Conservation (phyloP, 2,113 vertebrate genomes). For the Hystrix cristata region DNA sequence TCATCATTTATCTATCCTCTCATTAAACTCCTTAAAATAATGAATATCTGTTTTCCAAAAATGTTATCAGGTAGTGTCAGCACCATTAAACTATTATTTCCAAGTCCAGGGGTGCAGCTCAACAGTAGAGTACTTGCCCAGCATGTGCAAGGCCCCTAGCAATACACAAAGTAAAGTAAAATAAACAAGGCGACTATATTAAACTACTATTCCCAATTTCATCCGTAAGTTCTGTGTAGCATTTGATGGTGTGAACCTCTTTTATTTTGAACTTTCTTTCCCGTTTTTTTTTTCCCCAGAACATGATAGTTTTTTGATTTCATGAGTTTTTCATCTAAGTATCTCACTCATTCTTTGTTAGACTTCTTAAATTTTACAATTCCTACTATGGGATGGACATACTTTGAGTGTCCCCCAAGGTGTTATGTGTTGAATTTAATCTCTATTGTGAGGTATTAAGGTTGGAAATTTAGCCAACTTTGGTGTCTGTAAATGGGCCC, state of each 20-base stretch:
- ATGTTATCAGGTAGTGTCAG: background rate
- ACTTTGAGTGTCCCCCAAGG: background rate
- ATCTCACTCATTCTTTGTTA: background rate
- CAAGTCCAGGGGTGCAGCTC: background rate
- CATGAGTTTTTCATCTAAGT: background rate
- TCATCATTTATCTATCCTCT: background rate
- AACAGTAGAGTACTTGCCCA: background rate
- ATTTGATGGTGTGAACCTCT: background rate
- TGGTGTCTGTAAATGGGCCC: background rate
- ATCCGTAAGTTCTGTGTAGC: background rate
- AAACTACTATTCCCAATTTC: background rate
- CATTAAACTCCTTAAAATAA: slow-evolving; percentile 5
- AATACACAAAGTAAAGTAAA: background rate
- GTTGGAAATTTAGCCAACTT: background rate
- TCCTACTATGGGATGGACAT: background rate
- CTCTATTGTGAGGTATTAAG: background rate
- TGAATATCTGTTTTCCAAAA: background rate
- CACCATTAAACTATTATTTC: background rate
- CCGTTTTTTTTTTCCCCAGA: background rate
- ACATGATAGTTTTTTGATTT: background rate
- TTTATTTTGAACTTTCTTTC: background rate
- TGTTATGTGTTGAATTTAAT: background rate
- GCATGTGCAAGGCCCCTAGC: background rate
- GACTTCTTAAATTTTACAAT: background rate
- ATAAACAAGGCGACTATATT: background rate